Base-by-base conservation (phyloP, 2,797 vertebrate species). In the Numenius phaeopus region DNA sequence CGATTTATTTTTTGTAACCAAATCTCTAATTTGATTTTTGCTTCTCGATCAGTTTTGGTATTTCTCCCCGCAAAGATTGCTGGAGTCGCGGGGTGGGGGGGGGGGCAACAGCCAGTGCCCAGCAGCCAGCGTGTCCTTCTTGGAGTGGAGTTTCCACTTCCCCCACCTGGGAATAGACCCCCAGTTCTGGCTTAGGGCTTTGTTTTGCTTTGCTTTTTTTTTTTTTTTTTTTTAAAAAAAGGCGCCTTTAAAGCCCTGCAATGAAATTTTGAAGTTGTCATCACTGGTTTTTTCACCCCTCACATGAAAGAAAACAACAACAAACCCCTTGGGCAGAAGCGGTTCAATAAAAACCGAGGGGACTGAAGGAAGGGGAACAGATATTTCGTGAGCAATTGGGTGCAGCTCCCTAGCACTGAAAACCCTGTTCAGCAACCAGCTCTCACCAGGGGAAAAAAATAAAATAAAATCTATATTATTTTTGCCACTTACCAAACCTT, bases 81-180 rank as follows among this genome's bases (percentile, higher is more conserved):
- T 0, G 0, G 34, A 17, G 1, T 19, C 34, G 26, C 0, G 3
- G 22, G 52, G n/a, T n/a, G n/a, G 4, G 20, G 58, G 34, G 27
- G 15, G 14, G 18, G 30, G 16, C 14, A 1, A 27, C n/a, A 29
- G 46, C 76, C 4, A n/a, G 27, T 7, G 34, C 58, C 62, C 52
- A 23, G 44, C 54, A 54, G 46, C 27, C 46, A 5, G 4, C 9
- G 14, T 11, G 44, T 18, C 67, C 67, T 1, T 3, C 61, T 18
- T 6, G 71, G 50, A 83, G 32, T 5, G 0, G 37, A 65, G 64
- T 65, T 58, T 49, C 30, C 71, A 17, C 12, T 47, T 83, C 47
- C 46, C 50, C 34, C 61, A 40, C 34, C 62, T 18, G 59, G 82
- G 79, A 89, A 73, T 6, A 44, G 80, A 75, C 71, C 71, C 75